Conservation (phyloP, 2,888 invertebrate species). For the Teleiodes luculella region DNA sequence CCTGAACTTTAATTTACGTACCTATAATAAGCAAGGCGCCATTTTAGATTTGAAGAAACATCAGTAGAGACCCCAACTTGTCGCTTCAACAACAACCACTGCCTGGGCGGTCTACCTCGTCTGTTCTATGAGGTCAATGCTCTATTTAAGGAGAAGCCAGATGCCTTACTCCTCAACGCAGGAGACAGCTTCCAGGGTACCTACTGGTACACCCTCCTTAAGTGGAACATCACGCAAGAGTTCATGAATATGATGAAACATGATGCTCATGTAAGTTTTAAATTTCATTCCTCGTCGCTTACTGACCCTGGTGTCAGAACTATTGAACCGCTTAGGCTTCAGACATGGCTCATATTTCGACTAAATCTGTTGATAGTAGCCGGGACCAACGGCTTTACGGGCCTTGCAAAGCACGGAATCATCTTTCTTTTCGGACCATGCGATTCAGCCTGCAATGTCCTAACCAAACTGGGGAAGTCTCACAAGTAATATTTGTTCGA, state of each 20-base stretch:
- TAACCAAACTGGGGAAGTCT: no score
- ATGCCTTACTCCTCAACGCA: constrained; percentile 86
- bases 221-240: constrained; percentile 85
- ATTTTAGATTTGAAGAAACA: constrained; percentile 80
- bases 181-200: constrained; percentile 93
- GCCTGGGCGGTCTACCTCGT: constrained; percentile 85
- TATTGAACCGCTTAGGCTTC: no score
- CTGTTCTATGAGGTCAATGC: constrained; percentile 77
- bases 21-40: no score
- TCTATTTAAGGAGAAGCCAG: constrained; percentile 64
- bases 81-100: constrained; percentile 68
- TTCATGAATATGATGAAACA: constrained; percentile 87
- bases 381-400: no score
- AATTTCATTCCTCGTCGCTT: not conserved
- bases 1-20: no score
- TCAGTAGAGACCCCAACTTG: constrained; percentile 77
- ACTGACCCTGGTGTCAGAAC: no score
- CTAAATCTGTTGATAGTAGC: no score
- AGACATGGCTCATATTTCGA: no score
- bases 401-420: no score
- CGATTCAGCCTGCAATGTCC: no score
- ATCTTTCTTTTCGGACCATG: no score
- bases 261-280: constrained; percentile 83
- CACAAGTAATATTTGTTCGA: no score
- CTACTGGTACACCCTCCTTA: constrained; percentile 87